Conservation (phyloP, 2,888 invertebrate genomes). For the Melieria omissa region DNA sequence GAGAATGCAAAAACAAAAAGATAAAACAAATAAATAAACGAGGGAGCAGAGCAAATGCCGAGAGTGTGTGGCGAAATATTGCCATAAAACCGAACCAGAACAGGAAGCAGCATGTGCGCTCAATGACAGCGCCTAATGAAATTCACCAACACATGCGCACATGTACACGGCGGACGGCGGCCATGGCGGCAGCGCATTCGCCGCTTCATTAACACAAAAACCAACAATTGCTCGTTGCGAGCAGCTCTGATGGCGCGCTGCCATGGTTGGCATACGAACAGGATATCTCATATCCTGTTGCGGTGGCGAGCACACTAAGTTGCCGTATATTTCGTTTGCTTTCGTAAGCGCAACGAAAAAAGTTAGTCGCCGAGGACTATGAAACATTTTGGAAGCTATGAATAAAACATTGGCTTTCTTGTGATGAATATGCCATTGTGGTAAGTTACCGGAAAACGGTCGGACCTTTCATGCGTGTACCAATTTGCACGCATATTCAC, state of each 20-base stretch:
- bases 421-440: too few species aligned
- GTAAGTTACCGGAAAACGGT: too few species aligned
- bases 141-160: slow-evolving; percentile 17
- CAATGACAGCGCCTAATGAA: slow-evolving; percentile 23
- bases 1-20: too few species aligned
- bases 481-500: too few species aligned
- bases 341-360: too few species aligned
- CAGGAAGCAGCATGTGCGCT: slow-evolving; percentile 18
- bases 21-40: neutral
- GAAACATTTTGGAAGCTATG: too few species aligned
- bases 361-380: too few species aligned
- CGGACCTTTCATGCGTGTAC: too few species aligned
- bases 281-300: slow-evolving; percentile 37
- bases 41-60: neutral
- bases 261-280: slow-evolving; percentile 12
- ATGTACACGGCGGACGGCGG: neutral
- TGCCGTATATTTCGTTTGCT: neutral
- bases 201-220: slow-evolving; percentile 15
- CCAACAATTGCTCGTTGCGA: neutral
- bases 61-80: slow-evolving; percentile 5
- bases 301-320: slow-evolving; percentile 24
- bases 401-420: too few species aligned
- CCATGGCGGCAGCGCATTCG: neutral
- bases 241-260: slow-evolving; percentile 17
- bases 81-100: slow-evolving; percentile 22